Evolutionary conservation across 2,888 invertebrate genomes (phyloP), one percentile per base, ranked within the genome.

Genomic region (Aleiodes alternator): DNA sequence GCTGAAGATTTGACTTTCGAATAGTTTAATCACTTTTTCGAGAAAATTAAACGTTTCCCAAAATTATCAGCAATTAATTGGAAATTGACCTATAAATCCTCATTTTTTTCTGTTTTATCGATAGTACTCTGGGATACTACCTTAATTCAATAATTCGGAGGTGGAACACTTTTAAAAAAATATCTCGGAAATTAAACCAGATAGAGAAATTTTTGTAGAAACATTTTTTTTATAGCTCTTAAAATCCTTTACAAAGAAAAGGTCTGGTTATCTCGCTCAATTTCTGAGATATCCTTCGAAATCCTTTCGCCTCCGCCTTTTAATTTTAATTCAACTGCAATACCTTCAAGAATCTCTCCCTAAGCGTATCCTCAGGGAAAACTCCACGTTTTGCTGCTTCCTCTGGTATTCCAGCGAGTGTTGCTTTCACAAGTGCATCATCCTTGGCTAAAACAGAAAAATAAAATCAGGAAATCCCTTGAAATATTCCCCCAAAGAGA

Each of bases 291-390:
- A 34, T 34, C 34, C 34, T 34, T 6, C 4, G 0, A 34, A 34
- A 34, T 6, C 34, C 34, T 6, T 34, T 6, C 4, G 3, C 34
- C 6, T 6, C 34, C 34, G 34, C 34, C 23, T 23, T 34, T 34
- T 34, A 34, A 34, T 34, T 34, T 4, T 6, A 34, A 34, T 6
- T 34, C 3, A 34, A 34, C 6, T 4, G 2, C 48, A 64, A 82
- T 81, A 92, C 93, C 90, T 93, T 93, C 8, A 96, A 90, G 89
- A 98, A 99, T 79, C 96, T 92, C 81, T 96, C 96, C 75, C 95
- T 92, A 43, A 99, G 91, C 6, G 95, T 94, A 83, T 95, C 95
- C 89, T 98, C 97, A 0, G 97, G 96, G 87, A 93, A 96, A 16
- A 98, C 96, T 6, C 98, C 98, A 69, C 95, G 92, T 31, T 93